Evolutionary conservation across 2,113 vertebrate species (phyloP), one percentile per base, ranked within the genome.

Genomic region (Amblyopsis rosae): DNA sequence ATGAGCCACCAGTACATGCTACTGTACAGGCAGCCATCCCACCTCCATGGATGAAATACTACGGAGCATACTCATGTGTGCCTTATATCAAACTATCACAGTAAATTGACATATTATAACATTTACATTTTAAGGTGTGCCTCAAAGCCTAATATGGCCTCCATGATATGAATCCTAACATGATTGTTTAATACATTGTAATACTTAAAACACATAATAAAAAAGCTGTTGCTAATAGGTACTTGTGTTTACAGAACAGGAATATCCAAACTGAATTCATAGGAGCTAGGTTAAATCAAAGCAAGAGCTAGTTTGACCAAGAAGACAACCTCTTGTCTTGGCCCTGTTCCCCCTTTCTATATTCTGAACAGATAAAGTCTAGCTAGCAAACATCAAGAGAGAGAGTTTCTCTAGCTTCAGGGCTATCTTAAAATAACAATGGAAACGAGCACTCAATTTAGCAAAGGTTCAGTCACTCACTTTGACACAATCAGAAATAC

Each of bases 1-100:
- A 74, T 48, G 61, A 73, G 69, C 46, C 50, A 32, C 32, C 4
- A 62, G 68, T 12, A 53, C 50, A 41, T 59, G 59, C 60, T 62
- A 59, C 55, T 45, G 67, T 75, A 66, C n/a, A 65, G 63, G 60
- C 62, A 62, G 46, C 66, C 68, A n/a, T 35, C 59, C 62, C n/a
- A 12, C 48, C 26, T 15, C 3, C 47, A 70, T 46, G 69, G 46
- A 48, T 47, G 55, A 12, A 32, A 64, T 15, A 12, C 48, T 51
- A 16, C 15, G 33, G 6, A 13, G 13, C 35, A 41, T 41, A 26
- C 1, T 41, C 7, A 41, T 41, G 7, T 7, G 5, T 41, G 35
- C 35, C 35, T 41, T 41, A 41, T 41, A 6, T 41, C 35, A 41
- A 6, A 8, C 7, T 41, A 5, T 6, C 1, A 41, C 35, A 41